A percentile compares a stretch with the other conserved stretches of the same genome.
These are phyloP conservation scores for Periphyllus acericola DNA, from an alignment of 2,888 invertebrate genomes.

Conservation along the genomic window DNA sequence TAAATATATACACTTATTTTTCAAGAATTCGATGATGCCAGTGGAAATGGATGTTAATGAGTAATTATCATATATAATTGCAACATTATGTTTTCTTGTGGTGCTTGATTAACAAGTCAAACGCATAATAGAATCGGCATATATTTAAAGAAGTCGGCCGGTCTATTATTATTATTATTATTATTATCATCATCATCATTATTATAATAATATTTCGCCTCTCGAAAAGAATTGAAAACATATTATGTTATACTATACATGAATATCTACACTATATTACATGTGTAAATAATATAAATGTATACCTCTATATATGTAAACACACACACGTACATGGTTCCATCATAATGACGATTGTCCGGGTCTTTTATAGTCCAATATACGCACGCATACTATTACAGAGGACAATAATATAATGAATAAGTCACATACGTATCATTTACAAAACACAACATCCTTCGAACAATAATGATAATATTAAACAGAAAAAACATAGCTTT, in stretches of 20 bases:
- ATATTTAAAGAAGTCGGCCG: slow-evolving; percentile 21
- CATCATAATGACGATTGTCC: slow-evolving; percentile 59
- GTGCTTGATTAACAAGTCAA: slow-evolving; percentile 42
- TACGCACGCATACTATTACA: slow-evolving; percentile 44
- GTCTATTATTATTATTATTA: slow-evolving; percentile 46
- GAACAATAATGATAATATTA: slow-evolving; percentile 56
- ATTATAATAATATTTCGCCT: slow-evolving; percentile 37
- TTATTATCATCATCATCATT: slow-evolving; percentile 41
- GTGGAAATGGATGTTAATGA: background rate
- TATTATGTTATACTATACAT: background rate
- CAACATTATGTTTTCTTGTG: slow-evolving; percentile 14
- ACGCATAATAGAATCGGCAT: slow-evolving; percentile 10
- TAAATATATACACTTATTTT: background rate
- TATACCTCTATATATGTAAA: background rate
- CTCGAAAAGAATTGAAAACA: slow-evolving; percentile 43
- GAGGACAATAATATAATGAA: slow-evolving; percentile 53
- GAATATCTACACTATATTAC: background rate
- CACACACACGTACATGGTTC: background rate
- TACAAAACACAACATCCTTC: slow-evolving; percentile 57
- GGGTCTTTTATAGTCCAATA: slow-evolving; percentile 61
- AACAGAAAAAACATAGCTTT: slow-evolving; percentile 36
- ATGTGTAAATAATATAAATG: background rate
- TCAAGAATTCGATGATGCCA: background rate
- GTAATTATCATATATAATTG: slow-evolving; percentile 45
- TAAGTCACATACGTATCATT: slow-evolving; percentile 57